Evolutionary conservation across 2,113 vertebrate genomes (phyloP).

Genomic region (Boulengeromyrus knoepffleri): DNA sequence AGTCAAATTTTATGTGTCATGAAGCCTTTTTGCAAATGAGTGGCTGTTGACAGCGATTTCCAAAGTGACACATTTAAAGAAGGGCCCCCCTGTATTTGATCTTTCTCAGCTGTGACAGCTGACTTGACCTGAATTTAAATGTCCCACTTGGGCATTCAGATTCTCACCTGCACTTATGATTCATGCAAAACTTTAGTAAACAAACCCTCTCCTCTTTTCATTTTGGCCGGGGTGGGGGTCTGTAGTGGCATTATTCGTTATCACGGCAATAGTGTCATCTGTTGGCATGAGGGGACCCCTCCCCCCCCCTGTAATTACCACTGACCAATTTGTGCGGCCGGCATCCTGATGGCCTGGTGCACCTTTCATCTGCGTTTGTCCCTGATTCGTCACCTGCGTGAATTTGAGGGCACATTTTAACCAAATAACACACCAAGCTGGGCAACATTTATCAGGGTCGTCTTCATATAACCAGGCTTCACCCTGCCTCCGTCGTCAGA

Average conservation of each 20-base stretch:
- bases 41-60: neutral
- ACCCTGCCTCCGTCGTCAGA: slow-evolving; percentile 24
- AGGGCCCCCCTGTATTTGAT: neutral
- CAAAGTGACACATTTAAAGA: neutral
- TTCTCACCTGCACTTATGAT: neutral
- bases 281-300: slow-evolving; percentile 48
- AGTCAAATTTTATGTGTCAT: neutral
- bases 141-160: neutral
- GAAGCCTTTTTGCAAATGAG: neutral
- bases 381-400: slow-evolving; percentile 43
- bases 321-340: slow-evolving; percentile 34
- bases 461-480: slow-evolving; percentile 42
- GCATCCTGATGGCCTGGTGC: slow-evolving; percentile 12
- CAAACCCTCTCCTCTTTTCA: slow-evolving; percentile 22
- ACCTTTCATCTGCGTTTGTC: slow-evolving; percentile 55
- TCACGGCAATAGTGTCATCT: slow-evolving; percentile 57
- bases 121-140: neutral
- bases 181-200: neutral
- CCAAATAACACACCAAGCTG: slow-evolving; percentile 42
- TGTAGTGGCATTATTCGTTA: slow-evolving; percentile 52
- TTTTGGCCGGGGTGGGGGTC: slow-evolving; percentile 46
- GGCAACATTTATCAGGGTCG: slow-evolving; percentile 39
- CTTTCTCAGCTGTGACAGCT: neutral
- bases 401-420: slow-evolving; percentile 54
- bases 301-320: slow-evolving; percentile 57